Evolutionary conservation across 2,113 vertebrate species (phyloP).

Genomic region (Petrocephalus zakoni): DNA sequence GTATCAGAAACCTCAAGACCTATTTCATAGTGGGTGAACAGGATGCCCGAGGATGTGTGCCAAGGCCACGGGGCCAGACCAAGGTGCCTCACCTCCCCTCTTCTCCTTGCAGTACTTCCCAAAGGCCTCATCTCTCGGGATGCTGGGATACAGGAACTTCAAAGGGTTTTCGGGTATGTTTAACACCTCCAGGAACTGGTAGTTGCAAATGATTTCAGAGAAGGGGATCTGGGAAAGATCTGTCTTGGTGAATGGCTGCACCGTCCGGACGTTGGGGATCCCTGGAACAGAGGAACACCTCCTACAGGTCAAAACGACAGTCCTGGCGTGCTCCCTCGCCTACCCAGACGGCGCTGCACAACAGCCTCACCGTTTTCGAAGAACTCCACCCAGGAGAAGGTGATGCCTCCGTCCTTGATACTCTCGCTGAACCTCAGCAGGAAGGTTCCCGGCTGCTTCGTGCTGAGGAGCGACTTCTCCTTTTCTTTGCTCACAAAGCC

Average conservation of each 20-base stretch:
- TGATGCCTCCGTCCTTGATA: conserved; percentile 68
- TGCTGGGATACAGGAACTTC: conserved; percentile 76
- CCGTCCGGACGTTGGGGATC: conserved; percentile 56
- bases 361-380: conserved; percentile 52
- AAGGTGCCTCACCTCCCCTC: conserved; percentile 55
- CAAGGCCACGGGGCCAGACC: too few relatives aligned
- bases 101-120: conserved; percentile 70
- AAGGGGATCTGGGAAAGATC: conserved; percentile 77
- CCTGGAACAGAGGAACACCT: conserved; percentile 48
- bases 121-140: conserved; percentile 74
- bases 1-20: not conserved
- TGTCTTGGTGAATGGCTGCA: conserved; percentile 75
- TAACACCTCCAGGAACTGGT: conserved; percentile 71
- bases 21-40: not conserved
- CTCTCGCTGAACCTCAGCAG: conserved; percentile 90
- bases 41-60: not conserved
- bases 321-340: not conserved
- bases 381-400: conserved; percentile 88
- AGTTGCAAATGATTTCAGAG: conserved; percentile 81
- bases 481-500: conserved; percentile 80
- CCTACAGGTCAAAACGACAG: not conserved
- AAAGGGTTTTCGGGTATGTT: conserved; percentile 81
- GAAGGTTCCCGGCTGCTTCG: conserved; percentile 73
- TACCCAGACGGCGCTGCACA: too few relatives aligned
- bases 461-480: conserved; percentile 72